Evolutionary conservation across 2,888 invertebrate species (phyloP), one percentile per base, ranked within the genome.

Genomic region (Thumatha senex): DNA sequence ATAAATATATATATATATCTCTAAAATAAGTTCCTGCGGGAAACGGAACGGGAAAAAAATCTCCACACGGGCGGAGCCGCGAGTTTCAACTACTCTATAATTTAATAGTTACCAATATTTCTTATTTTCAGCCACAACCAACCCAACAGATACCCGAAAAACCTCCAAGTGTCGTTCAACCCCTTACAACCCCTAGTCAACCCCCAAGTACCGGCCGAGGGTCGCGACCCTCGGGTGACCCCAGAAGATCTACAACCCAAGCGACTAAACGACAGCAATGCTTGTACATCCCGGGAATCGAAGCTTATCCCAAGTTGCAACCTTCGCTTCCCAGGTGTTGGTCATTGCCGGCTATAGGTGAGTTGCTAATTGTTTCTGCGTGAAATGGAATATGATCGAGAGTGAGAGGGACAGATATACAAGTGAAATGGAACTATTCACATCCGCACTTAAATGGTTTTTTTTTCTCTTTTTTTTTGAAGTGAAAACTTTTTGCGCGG

Each of bases 251-350:
- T 0, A 14, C 38, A 0, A 11, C 63, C n/a, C n/a, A n/a, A n/a
- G n/a, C n/a, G n/a, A n/a, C n/a, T n/a, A n/a, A n/a, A n/a, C n/a
- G 54, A 60, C 31, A 31, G 0, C 63, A 94, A 72, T 95, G 95
- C 75, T 92, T 96, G 33, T 95, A 96, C 82, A 96, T 96, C 67
- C 95, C 95, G 40, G 96, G 96, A 38, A 96, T 96, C 41, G 96
- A 96, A 68, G 95, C 95, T 51, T 96, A 95, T 84, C 94, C 95
- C 8, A 93, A 95, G 54, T 84, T 96, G 50, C 93, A 94, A 74
- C 93, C 93, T 11, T 89, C 92, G 1, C 86, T 96, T 68, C 96
- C 96, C 0, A 88, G 95, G 52, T 95, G 95, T 63, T 96, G 96
- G 96, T 95, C 95, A 38, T 90, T 95, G 70, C 96, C 96, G n/a